These are phyloP conservation scores for Halichoeres trimaculatus DNA, from an alignment of 2,113 vertebrate genomes.

Conservation along the genomic window DNA sequence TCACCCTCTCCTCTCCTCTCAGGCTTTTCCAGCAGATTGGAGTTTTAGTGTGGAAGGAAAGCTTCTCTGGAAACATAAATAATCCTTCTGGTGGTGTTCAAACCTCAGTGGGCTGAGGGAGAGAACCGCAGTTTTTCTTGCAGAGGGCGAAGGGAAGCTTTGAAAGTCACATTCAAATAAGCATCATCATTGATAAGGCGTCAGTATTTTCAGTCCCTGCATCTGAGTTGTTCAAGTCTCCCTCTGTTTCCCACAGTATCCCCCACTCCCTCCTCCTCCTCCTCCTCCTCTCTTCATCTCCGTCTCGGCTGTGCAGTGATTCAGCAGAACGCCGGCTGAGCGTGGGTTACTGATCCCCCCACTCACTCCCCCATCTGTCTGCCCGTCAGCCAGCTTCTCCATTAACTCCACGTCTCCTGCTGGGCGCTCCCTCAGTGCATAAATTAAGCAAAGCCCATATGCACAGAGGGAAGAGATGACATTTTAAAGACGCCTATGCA, in stretches of 20 bases:
- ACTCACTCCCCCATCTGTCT: conserved; percentile 47
- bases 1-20: conserved; percentile 44
- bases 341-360: conserved; percentile 52
- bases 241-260: conserved; percentile 47
- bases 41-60: conserved; percentile 20
- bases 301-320: conserved; percentile 71
- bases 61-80: conserved; percentile 60
- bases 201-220: too few relatives aligned
- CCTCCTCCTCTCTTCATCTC: background rate
- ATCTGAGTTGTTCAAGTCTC: background rate
- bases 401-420: conserved; percentile 56
- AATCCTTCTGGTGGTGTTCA: conserved; percentile 40
- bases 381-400: conserved; percentile 53
- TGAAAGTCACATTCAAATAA: background rate
- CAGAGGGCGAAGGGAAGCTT: conserved; percentile 8
- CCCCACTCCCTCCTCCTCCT: conserved; percentile 22
- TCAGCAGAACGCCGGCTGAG: conserved; percentile 78
- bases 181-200: background rate
- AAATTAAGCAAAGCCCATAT: conserved; percentile 18
- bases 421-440: conserved; percentile 20
- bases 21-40: conserved; percentile 38
- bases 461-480: background rate
- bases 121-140: conserved; percentile 24
- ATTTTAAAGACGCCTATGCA: background rate
- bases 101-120: conserved; percentile 25